phyloP scores from a whole-genome alignment of 2,113 vertebrate species.

The Tympanuchus pallidicinctus region DNA sequence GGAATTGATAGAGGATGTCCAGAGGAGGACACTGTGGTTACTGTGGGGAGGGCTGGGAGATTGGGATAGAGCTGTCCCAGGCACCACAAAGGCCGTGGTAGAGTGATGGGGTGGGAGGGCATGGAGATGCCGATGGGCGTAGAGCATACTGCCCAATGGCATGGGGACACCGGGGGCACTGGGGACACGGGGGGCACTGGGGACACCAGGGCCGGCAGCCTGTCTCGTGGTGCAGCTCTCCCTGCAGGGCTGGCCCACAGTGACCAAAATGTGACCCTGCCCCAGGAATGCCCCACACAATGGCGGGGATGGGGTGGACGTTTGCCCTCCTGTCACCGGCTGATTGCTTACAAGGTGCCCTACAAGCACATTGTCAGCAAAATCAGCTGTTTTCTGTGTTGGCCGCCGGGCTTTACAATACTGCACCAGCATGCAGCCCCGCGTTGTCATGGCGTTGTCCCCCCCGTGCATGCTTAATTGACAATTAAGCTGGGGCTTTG shows the following conservation, averaged over 20 bases:
- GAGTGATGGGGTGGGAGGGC: too few species aligned
- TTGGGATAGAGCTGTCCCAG: not conserved
- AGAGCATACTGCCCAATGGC: not conserved
- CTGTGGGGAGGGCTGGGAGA: not conserved
- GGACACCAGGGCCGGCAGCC: not conserved
- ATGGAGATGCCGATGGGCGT: not conserved
- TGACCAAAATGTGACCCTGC: constrained; percentile 84
- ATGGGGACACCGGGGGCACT: too few species aligned
- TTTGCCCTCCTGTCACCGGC: constrained; percentile 78
- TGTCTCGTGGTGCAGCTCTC: not conserved
- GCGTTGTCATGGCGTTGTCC: constrained; percentile 92
- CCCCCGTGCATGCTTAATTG: constrained; percentile 97
- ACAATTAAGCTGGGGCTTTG: constrained; percentile 94
- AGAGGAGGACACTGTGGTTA: not conserved
- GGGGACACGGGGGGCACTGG: too few species aligned
- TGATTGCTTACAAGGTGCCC: constrained; percentile 94
- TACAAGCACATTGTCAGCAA: constrained; percentile 88
- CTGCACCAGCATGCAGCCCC: constrained; percentile 87
- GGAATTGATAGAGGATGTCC: not conserved
- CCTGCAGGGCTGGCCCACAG: not conserved
- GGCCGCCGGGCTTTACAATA: constrained; percentile 85
- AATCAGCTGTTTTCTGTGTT: constrained; percentile 97
- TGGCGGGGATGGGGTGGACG: constrained; percentile 69
- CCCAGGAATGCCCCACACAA: constrained; percentile 82
- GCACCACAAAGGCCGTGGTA: not conserved